These are phyloP conservation scores for Drosophila borealis DNA, from an alignment of 2,888 invertebrate species.

Conservation along the genomic window DNA sequence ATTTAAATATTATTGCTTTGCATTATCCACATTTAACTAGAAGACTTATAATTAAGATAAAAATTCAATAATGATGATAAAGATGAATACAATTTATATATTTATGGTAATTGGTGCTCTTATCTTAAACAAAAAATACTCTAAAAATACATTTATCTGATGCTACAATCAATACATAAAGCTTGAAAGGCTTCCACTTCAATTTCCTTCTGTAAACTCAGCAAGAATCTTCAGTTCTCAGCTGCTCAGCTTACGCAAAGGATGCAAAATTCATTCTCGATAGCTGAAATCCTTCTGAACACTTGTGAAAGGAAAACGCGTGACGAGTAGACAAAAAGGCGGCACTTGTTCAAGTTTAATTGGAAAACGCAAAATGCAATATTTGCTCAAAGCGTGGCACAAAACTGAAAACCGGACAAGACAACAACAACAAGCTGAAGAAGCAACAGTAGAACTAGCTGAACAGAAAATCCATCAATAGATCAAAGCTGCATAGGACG, in stretches of 20 bases:
- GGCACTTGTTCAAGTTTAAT: slow-evolving; percentile 73
- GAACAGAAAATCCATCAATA: slow-evolving; percentile 61
- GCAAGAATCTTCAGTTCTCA: not conserved
- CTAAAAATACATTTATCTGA: too few species aligned
- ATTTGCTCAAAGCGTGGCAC: slow-evolving; percentile 57
- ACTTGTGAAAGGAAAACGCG: slow-evolving; percentile 17
- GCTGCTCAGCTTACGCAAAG: not conserved
- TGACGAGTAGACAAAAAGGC: slow-evolving; percentile 45
- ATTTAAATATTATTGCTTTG: too few species aligned
- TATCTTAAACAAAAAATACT: too few species aligned
- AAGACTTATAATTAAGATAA: too few species aligned
- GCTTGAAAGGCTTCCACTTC: not conserved
- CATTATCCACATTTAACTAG: too few species aligned
- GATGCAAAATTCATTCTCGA: slow-evolving; percentile 8
- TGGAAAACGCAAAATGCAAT: slow-evolving; percentile 77
- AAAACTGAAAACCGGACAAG: slow-evolving; percentile 19
- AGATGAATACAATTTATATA: too few species aligned
- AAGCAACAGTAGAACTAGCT: slow-evolving; percentile 1
- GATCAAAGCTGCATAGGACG: slow-evolving; percentile 65
- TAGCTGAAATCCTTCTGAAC: slow-evolving; percentile 6
- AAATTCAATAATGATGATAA: too few species aligned
- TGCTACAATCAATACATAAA: too few species aligned
- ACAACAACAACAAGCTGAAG: slow-evolving; percentile 16
- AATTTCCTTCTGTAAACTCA: not conserved
- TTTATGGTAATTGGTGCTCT: too few species aligned